These are phyloP conservation scores for Epiblema foenella DNA, from an alignment of 2,888 invertebrate species.

Conservation along the genomic window DNA sequence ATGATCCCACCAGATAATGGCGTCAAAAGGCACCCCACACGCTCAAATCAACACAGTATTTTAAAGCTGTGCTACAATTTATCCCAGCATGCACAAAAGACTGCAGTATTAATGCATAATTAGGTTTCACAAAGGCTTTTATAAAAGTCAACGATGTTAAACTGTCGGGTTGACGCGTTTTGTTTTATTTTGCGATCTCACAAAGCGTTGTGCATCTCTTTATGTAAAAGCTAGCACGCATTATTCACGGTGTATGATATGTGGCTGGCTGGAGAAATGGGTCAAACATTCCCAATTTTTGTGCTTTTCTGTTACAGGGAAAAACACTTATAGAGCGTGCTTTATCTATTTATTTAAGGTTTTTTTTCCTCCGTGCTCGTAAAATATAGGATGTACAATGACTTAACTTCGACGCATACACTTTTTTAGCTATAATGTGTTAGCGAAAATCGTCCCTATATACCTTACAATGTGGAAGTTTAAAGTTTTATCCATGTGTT, in stretches of 20 bases:
- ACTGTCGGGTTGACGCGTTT: conserved; percentile 32
- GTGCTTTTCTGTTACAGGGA: conserved; percentile 27
- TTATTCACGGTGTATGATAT: conserved; percentile 39
- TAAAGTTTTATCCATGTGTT: not conserved
- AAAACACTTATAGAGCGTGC: conserved; percentile 37
- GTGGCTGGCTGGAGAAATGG: conserved; percentile 40
- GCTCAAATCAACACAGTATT: not conserved
- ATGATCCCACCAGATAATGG: not conserved
- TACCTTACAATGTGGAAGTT: too few relatives aligned
- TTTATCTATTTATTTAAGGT: conserved; percentile 27
- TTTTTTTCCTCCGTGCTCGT: conserved; percentile 6
- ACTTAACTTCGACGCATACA: not conserved
- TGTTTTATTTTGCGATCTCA: conserved; percentile 28
- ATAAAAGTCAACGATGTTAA: conserved; percentile 32
- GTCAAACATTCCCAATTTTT: conserved; percentile 40
- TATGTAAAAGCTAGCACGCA: conserved; percentile 40
- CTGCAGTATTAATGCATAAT: conserved; percentile 20
- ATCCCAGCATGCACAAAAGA: conserved; percentile 12
- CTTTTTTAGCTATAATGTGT: not conserved
- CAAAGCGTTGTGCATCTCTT: conserved; percentile 39
- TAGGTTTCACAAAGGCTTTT: conserved; percentile 26
- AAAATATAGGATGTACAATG: not conserved
- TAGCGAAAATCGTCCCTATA: too few relatives aligned
- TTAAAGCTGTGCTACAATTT: conserved; percentile 7
- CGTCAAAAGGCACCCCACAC: not conserved